Evolutionary conservation across 2,113 vertebrate genomes (phyloP), one percentile per base, ranked within the genome.

Genomic region (Cyrtonyx montezumae): DNA sequence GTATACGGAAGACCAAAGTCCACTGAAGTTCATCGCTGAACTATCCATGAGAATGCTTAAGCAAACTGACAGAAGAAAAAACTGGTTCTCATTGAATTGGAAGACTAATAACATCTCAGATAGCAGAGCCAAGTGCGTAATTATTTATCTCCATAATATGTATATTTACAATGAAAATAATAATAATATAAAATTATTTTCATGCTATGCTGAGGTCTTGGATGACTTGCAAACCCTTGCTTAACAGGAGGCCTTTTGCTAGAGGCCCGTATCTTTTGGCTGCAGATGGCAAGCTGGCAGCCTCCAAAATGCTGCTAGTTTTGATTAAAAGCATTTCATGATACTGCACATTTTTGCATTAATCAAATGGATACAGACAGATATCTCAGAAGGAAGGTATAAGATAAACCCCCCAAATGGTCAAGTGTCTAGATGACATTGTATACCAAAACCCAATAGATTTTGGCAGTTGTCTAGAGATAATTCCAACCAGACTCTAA

Each of bases 311-410:
- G 46, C 62, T 75, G 37, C 36, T 74, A 8, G 12, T 49, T 67
- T 84, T 42, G 21, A 32, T 30, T 48, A 68, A 87, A 74, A 59
- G 14, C 49, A 67, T 68, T 67, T 37, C 62, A 76, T 83, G 71
- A 36, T 55, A 46, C 4, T 56, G 9, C 9, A 14, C 34, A 63
- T 22, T 32, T 73, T 55, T 18, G 4, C 34, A 13, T 53, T 43
- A 81, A 88, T 46, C 66, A 70, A 84, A 51, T 5, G 71, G 53
- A 81, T 16, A 30, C 63, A 71, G 58, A 28, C 25, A 95, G 66
- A 61, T 87, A 43, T 61, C 66, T 91, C 63, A 42, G 3, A 3
- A 56, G 59, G 55, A 76, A 69, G 40, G n/a, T 21, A 45, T 89
- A 70, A 76, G 49, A 48, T 40, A 67, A 67, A 34, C 18, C 59